Base-by-base conservation (phyloP, 2,113 vertebrate species). In the Loxodonta africana region DNA sequence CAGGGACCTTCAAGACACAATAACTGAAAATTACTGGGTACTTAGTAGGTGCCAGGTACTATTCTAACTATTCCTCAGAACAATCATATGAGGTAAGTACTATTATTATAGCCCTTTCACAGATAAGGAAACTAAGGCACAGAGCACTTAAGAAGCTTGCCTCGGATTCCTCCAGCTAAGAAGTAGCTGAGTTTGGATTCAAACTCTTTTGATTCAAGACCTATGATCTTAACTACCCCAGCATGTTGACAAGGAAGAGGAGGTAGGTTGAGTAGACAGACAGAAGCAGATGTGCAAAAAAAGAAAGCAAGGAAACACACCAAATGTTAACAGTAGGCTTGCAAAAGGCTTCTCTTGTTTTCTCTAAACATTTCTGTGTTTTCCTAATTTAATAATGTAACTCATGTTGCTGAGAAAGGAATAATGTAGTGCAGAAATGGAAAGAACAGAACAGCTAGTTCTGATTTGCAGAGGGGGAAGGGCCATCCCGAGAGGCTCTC, bases 61-160 rank as follows among this genome's bases (percentile, higher is more conserved):
- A 65, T 60, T 46, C 77, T 77, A 57, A 53, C 23, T 71, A 86
- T 62, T 87, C 20, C 37, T 92, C 37, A 65, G 23, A 57, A 44
- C 33, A 84, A 81, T 28, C 53, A 57, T 60, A 74, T 44, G 8
- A 63, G 6, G 25, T 30, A 92, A 94, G 62, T 44, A 82, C 82
- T 44, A 23, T 91, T 48, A 62, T 48, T 65, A 30, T 15, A 17
- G 76, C 62, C 44, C 78, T 57, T 93, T 60, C 21, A 93, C 20
- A 74, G 25, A 74, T 3, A 14, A 95, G 65, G 53, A 96, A 86
- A 86, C 26, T 15, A 67, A 96, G 65, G 26, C 76, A 83, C 18
- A 33, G 17, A 78, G 48, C 46, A 26, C 46, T 78, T 65, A 69
- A 37, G 65, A 48, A 23, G 15, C 41, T 62, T 46, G 18, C 37